Percentiles rank a stretch among this genome's conserved stretches.
phyloP scores from a whole-genome alignment of 2,113 vertebrate genomes.

The Sprattus sprattus region DNA sequence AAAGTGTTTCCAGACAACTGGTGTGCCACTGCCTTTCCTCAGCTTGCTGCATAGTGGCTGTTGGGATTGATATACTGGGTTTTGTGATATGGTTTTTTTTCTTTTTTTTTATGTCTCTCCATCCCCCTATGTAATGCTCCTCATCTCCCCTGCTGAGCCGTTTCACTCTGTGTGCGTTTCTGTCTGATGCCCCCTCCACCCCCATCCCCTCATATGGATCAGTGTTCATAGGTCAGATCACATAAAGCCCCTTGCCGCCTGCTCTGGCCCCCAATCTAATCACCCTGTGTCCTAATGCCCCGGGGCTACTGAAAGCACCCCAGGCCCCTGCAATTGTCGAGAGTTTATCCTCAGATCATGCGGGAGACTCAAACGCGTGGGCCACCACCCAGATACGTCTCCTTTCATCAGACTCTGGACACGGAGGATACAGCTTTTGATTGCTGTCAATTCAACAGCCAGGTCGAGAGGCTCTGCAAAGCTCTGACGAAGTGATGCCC shows the following conservation, averaged over 20 bases:
- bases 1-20: neutral
- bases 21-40: neutral
- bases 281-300: slow-evolving; percentile 18
- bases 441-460: neutral
- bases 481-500: neutral
- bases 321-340: slow-evolving; percentile 19
- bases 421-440: neutral
- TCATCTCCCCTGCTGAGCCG: neutral
- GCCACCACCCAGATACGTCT: neutral
- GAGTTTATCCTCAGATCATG: neutral
- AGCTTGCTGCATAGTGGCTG: neutral
- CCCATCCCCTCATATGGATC: neutral
- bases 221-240: slow-evolving; percentile 19
- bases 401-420: neutral
- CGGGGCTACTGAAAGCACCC: neutral
- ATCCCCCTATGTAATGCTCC: neutral
- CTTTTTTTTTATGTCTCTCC: neutral
- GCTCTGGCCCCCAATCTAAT: slow-evolving; percentile 37
- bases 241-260: neutral
- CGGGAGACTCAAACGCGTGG: neutral
- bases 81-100: neutral
- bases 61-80: neutral
- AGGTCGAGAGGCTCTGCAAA: neutral
- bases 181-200: neutral
- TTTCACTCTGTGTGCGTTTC: neutral